phyloP scores from a whole-genome alignment of 2,888 invertebrate species.

The Thereva unica region DNA sequence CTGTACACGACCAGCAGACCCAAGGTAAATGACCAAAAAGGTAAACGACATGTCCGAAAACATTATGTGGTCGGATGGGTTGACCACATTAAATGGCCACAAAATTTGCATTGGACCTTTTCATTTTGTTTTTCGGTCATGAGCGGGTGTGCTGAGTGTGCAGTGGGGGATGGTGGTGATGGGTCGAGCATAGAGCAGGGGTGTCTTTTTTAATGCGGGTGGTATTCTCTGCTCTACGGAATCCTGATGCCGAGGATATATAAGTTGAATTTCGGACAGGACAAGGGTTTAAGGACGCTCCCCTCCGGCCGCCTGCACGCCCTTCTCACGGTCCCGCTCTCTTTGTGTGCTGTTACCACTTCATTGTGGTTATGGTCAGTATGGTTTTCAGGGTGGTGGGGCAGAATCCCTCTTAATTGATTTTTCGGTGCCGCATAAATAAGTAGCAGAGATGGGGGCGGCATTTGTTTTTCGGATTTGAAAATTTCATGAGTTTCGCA shows the following conservation, averaged over 20 bases:
- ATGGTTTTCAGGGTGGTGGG: constrained; percentile 7
- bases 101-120: constrained; percentile 45
- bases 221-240: too few species aligned
- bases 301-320: too few species aligned
- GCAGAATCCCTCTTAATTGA: constrained; percentile 30
- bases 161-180: too few species aligned
- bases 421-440: constrained; percentile 6
- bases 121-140: constrained; percentile 22
- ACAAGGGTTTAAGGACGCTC: too few species aligned
- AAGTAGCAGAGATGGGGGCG: neutral
- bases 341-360: constrained; percentile 21
- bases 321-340: too few species aligned
- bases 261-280: too few species aligned
- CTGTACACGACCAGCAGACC: constrained; percentile 1
- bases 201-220: too few species aligned
- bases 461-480: constrained; percentile 18
- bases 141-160: neutral
- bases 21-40: constrained; percentile 30
- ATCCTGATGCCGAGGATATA: too few species aligned
- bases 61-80: constrained; percentile 35
- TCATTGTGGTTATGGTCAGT: constrained; percentile 33
- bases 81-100: constrained; percentile 46
- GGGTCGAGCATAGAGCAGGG: too few species aligned
- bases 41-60: constrained; percentile 31
- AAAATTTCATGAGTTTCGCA: constrained; percentile 19